Conservation (phyloP, 2,888 invertebrate species). For the Chrysomela aeneicollis region DNA sequence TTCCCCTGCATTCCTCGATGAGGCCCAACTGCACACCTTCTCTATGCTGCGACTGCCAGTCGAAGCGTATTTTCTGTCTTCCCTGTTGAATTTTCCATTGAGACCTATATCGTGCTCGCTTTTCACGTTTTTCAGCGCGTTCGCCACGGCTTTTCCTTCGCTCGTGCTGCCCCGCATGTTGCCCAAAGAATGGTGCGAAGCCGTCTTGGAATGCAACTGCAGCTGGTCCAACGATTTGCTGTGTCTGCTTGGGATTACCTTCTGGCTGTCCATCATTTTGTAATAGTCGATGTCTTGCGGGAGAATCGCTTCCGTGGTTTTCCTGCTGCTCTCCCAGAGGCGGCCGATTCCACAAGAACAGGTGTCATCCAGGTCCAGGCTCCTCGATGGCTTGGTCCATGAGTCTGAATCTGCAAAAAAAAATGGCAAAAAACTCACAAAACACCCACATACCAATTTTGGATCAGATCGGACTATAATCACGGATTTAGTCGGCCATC, state of each 20-base stretch:
- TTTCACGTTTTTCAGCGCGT: constrained; percentile 12
- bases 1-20: too few relatives aligned
- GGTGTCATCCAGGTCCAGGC: constrained; percentile 43
- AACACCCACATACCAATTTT: too few relatives aligned
- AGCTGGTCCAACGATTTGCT: constrained; percentile 85
- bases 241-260: constrained; percentile 64
- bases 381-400: constrained; percentile 41
- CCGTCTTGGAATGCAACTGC: constrained; percentile 61
- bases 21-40: too few relatives aligned
- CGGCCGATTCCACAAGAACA: constrained; percentile 51
- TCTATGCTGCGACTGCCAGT: constrained; percentile 36
- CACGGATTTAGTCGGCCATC: too few relatives aligned
- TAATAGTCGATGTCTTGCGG: constrained; percentile 40
- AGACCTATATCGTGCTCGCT: constrained; percentile 47
- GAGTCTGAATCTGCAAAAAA: constrained; percentile 21
- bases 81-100: constrained; percentile 33
- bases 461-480: too few relatives aligned
- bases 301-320: constrained; percentile 44
- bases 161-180: constrained; percentile 42
- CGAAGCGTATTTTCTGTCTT: constrained; percentile 25
- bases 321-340: constrained; percentile 46
- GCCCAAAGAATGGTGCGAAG: constrained; percentile 49
- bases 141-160: neutral
- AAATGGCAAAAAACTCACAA: too few relatives aligned
- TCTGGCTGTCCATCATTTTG: constrained; percentile 40